Evolutionary conservation across 37 sponge, comb jelly and placozoan genomes (phyloP).

Genomic region (Tethya wilhelma): DNA sequence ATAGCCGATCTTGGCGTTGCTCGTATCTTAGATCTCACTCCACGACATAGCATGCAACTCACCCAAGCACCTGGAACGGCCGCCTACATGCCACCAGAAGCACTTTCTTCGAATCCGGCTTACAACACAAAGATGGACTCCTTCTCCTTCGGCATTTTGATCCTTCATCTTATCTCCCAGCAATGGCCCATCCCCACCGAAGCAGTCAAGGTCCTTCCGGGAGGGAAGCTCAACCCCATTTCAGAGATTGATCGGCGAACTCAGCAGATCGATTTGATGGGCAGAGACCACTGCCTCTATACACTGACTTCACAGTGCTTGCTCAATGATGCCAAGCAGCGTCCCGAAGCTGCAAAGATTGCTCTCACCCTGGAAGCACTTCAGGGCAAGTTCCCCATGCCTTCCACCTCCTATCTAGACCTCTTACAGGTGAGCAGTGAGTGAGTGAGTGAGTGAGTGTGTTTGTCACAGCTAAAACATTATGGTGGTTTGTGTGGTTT

Average conservation of each 20-base stretch:
- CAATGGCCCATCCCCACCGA: constrained; percentile 56
- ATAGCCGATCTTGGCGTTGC: constrained; percentile 65
- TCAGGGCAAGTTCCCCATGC: constrained; percentile 31
- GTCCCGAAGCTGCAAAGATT: constrained; percentile 21
- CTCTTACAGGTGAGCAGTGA: constrained; percentile 35
- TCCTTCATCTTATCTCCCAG: constrained; percentile 40
- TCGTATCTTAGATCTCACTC: constrained; percentile 29
- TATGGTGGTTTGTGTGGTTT: background rate
- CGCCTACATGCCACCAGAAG: constrained; percentile 54
- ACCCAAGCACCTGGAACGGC: constrained; percentile 50
- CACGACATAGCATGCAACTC: constrained; percentile 6
- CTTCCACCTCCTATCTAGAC: constrained; percentile 46
- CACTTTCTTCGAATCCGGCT: constrained; percentile 16
- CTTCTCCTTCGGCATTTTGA: constrained; percentile 57
- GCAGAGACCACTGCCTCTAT: constrained; percentile 39
- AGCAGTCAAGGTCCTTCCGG: background rate
- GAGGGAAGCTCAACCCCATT: constrained; percentile 21
- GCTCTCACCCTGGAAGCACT: constrained; percentile 15
- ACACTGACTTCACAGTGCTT: constrained; percentile 38
- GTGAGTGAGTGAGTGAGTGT: background rate
- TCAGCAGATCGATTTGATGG: constrained; percentile 27
- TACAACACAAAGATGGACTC: constrained; percentile 41
- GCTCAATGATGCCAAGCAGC: constrained; percentile 39
- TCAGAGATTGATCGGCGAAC: constrained; percentile 47
- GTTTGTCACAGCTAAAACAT: background rate